These are phyloP conservation scores for Falco columbarius DNA, from an alignment of 2,797 vertebrate species.

Conservation along the genomic window DNA sequence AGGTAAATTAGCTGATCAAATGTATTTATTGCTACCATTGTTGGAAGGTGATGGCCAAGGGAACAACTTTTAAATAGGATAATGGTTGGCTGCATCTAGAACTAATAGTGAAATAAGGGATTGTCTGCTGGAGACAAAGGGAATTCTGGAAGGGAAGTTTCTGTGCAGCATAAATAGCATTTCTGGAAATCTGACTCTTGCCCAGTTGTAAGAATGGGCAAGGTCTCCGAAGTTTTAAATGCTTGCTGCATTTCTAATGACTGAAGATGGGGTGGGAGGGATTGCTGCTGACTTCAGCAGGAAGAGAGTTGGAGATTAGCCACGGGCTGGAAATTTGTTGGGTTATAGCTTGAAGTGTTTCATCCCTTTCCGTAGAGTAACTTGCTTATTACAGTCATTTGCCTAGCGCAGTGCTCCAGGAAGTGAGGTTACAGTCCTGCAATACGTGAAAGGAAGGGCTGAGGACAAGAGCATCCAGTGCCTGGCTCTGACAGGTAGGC, in stretches of 20 bases:
- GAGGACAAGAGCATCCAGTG: not conserved
- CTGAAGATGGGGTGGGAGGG: not conserved
- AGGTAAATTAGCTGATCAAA: not conserved
- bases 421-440: not conserved
- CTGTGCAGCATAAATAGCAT: not conserved
- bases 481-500: not conserved
- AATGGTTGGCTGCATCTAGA: not conserved
- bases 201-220: not conserved
- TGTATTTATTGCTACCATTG: not conserved
- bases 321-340: not conserved
- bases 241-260: not conserved
- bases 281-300: not conserved
- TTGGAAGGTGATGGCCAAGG: not conserved
- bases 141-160: not conserved
- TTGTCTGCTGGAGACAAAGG: not conserved
- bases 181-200: constrained; percentile 12
- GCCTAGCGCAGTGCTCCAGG: not conserved
- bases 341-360: not conserved
- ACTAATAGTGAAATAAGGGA: not conserved
- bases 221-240: not conserved
- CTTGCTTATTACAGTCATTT: not conserved
- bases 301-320: not conserved
- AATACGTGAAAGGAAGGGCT: not conserved
- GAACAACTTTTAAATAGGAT: not conserved
- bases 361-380: not conserved